Conservation (phyloP, 2,888 invertebrate species). For the Labia minor region DNA sequence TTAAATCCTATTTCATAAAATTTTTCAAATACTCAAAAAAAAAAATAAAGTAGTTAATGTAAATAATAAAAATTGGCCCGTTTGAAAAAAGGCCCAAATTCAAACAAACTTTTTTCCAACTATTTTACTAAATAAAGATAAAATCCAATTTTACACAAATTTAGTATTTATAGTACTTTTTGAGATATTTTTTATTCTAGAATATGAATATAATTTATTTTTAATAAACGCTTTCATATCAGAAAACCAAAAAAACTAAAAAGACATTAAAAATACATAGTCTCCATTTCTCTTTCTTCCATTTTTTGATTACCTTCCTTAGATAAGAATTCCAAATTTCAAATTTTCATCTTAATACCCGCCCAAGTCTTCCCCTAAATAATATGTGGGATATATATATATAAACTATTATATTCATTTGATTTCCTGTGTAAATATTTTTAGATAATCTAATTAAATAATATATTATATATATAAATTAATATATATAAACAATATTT, state of each 20-base stretch:
- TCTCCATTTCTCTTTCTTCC: neutral
- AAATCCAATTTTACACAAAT: neutral
- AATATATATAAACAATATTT: neutral
- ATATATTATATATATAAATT: neutral
- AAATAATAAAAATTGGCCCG: neutral
- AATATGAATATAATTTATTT: slow-evolving; percentile 2
- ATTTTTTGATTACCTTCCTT: neutral
- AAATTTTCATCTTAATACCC: neutral
- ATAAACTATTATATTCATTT: neutral
- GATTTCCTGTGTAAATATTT: too few relatives aligned
- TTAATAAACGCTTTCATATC: neutral
- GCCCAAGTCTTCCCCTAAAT: neutral
- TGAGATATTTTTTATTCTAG: neutral
- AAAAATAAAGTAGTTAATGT: too few relatives aligned
- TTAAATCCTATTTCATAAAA: too few relatives aligned
- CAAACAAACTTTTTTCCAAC: too few relatives aligned
- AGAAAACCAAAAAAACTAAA: neutral
- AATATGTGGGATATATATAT: neutral
- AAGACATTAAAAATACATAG: neutral
- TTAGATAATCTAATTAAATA: too few relatives aligned
- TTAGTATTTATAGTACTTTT: neutral
- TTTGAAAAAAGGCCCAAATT: neutral
- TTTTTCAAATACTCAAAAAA: too few relatives aligned
- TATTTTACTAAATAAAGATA: too few relatives aligned
- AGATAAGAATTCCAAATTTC: neutral